phyloP scores from a whole-genome alignment of 2,113 vertebrate genomes.

The Melanocharis versteri region DNA sequence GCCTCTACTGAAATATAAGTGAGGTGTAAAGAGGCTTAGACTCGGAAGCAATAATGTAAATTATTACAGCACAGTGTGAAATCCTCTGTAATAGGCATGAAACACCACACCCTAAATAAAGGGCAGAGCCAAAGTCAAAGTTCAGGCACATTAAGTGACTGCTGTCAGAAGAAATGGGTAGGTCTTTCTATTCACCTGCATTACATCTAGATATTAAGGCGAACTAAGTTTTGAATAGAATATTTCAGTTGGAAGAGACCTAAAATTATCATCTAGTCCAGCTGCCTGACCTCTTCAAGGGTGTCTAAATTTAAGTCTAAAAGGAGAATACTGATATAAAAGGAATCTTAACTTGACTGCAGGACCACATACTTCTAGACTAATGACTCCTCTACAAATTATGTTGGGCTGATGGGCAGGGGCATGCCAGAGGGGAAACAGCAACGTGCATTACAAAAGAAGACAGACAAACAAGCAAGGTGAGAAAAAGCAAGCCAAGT shows the following conservation, averaged over 20 bases:
- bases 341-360: not conserved
- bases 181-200: not conserved
- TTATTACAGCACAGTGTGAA: not conserved
- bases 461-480: not conserved
- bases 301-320: not conserved
- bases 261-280: not conserved
- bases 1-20: not conserved
- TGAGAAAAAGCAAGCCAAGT: not conserved
- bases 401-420: not conserved
- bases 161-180: not conserved
- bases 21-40: not conserved
- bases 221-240: not conserved
- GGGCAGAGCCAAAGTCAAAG: conserved; percentile 11
- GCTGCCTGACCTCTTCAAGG: not conserved
- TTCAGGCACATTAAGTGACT: not conserved
- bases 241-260: not conserved
- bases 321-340: not conserved
- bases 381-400: not conserved
- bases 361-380: not conserved
- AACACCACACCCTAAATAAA: conserved; percentile 24
- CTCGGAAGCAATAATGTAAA: not conserved
- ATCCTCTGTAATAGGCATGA: not conserved
- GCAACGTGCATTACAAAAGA: not conserved
- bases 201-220: not conserved
- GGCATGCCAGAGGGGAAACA: not conserved